Evolutionary conservation across 2,888 invertebrate genomes (phyloP).

Genomic region (Diloba caeruleocephala): DNA sequence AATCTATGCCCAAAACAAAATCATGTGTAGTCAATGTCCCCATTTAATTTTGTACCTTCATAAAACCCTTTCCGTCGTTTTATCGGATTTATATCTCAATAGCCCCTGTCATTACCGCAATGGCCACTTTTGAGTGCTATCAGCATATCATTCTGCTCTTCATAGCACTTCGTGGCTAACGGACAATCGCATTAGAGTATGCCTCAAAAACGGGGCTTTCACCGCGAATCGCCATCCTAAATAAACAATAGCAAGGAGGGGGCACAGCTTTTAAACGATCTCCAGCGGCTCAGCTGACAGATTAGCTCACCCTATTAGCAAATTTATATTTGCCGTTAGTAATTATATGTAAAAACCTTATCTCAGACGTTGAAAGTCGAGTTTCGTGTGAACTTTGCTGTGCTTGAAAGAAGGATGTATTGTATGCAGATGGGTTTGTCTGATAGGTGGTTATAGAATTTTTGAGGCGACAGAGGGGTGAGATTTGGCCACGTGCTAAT

Average conservation of each 20-base stretch:
- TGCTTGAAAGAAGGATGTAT: constrained; percentile 23
- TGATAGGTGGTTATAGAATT: constrained; percentile 84
- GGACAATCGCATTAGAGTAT: constrained; percentile 85
- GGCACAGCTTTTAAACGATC: constrained; percentile 87
- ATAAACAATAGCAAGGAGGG: constrained; percentile 87
- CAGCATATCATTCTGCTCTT: constrained; percentile 68
- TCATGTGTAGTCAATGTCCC: constrained; percentile 25
- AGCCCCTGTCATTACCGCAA: constrained; percentile 53
- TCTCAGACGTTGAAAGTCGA: constrained; percentile 42
- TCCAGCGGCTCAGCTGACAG: constrained; percentile 86
- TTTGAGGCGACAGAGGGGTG: constrained; percentile 81
- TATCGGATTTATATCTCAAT: constrained; percentile 66
- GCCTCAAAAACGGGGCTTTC: constrained; percentile 84
- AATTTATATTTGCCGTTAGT: constrained; percentile 57
- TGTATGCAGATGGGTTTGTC: constrained; percentile 73
- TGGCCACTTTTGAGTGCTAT: constrained; percentile 65
- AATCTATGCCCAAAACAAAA: constrained; percentile 26
- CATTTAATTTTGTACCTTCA: constrained; percentile 36
- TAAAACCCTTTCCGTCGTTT: constrained; percentile 46
- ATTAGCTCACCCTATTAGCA: constrained; percentile 82
- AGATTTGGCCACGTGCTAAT: constrained; percentile 80
- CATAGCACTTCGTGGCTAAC: constrained; percentile 70
- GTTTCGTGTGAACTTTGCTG: constrained; percentile 35
- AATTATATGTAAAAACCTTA: constrained; percentile 36
- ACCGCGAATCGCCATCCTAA: constrained; percentile 86